Evolutionary conservation across 2,888 invertebrate genomes (phyloP).

Genomic region (Philereme transversata): DNA sequence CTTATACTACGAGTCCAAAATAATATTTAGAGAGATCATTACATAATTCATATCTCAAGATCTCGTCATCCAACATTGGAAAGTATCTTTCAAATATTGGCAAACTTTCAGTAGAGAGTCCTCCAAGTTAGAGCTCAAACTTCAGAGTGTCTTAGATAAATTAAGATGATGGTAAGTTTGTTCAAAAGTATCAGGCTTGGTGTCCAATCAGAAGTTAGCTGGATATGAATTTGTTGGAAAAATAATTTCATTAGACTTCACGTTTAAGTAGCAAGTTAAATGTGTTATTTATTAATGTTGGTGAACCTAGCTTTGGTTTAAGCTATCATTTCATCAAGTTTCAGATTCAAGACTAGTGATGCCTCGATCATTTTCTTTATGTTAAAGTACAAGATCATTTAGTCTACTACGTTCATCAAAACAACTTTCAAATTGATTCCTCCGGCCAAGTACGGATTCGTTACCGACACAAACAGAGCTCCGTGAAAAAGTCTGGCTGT

Average conservation of each 20-base stretch:
- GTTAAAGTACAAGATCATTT: too few relatives aligned
- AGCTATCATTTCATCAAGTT: too few relatives aligned
- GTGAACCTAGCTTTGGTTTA: too few relatives aligned
- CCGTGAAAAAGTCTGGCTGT: too few relatives aligned
- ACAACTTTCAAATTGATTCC: too few relatives aligned
- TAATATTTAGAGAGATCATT: background rate
- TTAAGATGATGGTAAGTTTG: slow-evolving; percentile 45
- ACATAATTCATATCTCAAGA: slow-evolving; percentile 20
- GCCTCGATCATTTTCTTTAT: too few relatives aligned
- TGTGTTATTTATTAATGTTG: too few relatives aligned
- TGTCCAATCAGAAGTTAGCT: slow-evolving; percentile 24
- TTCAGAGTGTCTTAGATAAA: slow-evolving; percentile 61
- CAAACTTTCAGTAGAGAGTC: slow-evolving; percentile 50
- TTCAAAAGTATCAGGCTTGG: slow-evolving; percentile 21
- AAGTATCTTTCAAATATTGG: slow-evolving; percentile 62
- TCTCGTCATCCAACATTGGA: slow-evolving; percentile 15
- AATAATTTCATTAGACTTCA: background rate
- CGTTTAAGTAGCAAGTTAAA: too few relatives aligned
- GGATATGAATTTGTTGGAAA: slow-evolving; percentile 8
- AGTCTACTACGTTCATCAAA: too few relatives aligned
- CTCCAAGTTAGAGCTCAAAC: slow-evolving; percentile 43
- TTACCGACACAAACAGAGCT: too few relatives aligned
- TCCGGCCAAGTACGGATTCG: too few relatives aligned
- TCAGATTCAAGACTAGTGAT: too few relatives aligned
- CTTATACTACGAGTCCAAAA: background rate